Percentiles rank a stretch among this genome's conserved stretches.
phyloP scores from a whole-genome alignment of 1,140 invertebrate genomes.

The Leguminivora glycinivorella region DNA sequence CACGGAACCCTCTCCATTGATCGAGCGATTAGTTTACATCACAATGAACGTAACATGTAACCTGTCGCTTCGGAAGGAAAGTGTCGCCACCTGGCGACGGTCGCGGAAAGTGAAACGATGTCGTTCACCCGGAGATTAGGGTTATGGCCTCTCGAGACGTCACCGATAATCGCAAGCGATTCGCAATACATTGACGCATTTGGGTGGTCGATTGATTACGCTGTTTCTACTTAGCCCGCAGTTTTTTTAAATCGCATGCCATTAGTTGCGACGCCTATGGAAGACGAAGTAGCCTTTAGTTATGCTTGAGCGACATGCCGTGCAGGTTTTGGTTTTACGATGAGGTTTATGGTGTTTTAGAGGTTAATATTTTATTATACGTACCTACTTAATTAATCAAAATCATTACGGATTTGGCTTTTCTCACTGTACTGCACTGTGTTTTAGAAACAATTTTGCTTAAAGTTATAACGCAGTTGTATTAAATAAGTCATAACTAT shows the following conservation, averaged over 20 bases:
- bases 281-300: no score
- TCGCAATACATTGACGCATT: no score
- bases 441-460: no score
- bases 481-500: conserved; percentile 2
- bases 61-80: conserved; percentile 40
- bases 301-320: no score
- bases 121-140: conserved; percentile 42
- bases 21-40: conserved; percentile 18
- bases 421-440: no score
- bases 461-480: neutral
- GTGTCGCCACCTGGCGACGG: conserved; percentile 48
- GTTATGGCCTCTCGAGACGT: neutral
- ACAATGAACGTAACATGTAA: conserved; percentile 29
- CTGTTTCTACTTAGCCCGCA: no score
- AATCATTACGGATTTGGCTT: no score
- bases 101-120: conserved; percentile 50
- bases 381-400: neutral
- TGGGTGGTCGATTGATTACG: no score
- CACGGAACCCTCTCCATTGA: conserved; percentile 17
- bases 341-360: neutral
- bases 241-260: no score
- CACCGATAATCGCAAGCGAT: no score
- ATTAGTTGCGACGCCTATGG: no score
- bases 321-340: neutral
- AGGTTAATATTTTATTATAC: neutral